Conservation (phyloP, 2,888 invertebrate species). For the Matsumyia berberina region DNA sequence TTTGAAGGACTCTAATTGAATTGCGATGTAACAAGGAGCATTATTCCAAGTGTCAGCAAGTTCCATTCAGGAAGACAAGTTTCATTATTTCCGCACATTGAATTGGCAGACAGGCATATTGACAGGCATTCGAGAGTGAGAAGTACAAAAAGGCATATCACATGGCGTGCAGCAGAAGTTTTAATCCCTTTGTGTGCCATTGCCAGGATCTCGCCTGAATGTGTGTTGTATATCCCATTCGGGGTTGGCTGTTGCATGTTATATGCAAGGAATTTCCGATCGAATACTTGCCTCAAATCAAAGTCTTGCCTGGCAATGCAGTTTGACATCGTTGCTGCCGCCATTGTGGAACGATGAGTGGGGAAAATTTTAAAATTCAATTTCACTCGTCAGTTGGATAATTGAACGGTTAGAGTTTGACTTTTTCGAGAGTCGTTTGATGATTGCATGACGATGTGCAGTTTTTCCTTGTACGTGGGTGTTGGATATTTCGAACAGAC, state of each 20-base stretch:
- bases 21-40: conserved; percentile 72
- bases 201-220: conserved; percentile 24
- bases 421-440: conserved; percentile 11
- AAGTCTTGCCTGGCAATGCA: conserved; percentile 50
- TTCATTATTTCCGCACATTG: conserved; percentile 72
- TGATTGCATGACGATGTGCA: too few relatives aligned
- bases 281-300: conserved; percentile 28
- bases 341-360: not conserved
- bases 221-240: not conserved
- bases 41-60: conserved; percentile 70
- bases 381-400: conserved; percentile 50
- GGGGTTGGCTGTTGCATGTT: conserved; percentile 33
- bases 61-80: conserved; percentile 66
- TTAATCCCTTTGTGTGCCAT: conserved; percentile 61
- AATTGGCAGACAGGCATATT: conserved; percentile 71
- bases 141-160: conserved; percentile 34
- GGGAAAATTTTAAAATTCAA: conserved; percentile 40
- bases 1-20: conserved; percentile 71
- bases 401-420: conserved; percentile 8
- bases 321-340: conserved; percentile 28
- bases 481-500: too few relatives aligned
- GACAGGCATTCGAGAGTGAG: conserved; percentile 53
- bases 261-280: not conserved
- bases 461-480: too few relatives aligned
- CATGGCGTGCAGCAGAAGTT: conserved; percentile 48